Evolutionary conservation across 1,140 invertebrate species (phyloP).

Genomic region (Lordiphosa clarofinis): DNA sequence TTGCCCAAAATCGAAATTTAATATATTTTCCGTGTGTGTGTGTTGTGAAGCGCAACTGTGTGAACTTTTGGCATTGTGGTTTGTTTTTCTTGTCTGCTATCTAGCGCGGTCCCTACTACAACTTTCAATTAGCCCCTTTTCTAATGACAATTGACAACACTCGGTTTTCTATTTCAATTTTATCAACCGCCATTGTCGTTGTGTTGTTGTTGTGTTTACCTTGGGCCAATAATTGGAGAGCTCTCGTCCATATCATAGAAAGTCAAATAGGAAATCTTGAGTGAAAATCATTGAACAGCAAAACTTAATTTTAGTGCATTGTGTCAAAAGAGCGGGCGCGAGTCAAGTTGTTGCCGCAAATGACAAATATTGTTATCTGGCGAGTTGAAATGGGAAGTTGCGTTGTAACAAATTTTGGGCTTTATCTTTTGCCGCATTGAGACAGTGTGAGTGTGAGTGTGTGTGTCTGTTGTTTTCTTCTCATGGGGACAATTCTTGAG

Average conservation of each 20-base stretch:
- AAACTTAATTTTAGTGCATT: slow-evolving; percentile 69
- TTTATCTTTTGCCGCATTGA: slow-evolving; percentile 43
- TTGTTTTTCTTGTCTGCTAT: slow-evolving; percentile 16
- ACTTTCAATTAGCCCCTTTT: slow-evolving; percentile 63
- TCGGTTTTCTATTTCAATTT: slow-evolving; percentile 12
- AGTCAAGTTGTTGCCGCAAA: slow-evolving; percentile 18
- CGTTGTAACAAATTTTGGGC: slow-evolving; percentile 9
- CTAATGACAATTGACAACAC: slow-evolving; percentile 65
- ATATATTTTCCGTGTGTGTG: slow-evolving; percentile 55
- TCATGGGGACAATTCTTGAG: slow-evolving; percentile 44
- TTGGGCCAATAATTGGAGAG: slow-evolving; percentile 48
- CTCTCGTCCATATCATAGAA: slow-evolving; percentile 32
- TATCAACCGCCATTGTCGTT: slow-evolving; percentile 42
- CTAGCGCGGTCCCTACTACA: slow-evolving; percentile 30
- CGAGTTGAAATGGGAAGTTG: background rate
- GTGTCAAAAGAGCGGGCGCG: slow-evolving; percentile 13
- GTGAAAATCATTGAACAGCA: slow-evolving; percentile 47
- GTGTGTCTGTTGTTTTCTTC: slow-evolving; percentile 20
- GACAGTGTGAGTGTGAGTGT: no score
- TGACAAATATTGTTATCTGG: slow-evolving; percentile 63
- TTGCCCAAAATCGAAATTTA: slow-evolving; percentile 70
- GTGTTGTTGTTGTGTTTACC: slow-evolving; percentile 26
- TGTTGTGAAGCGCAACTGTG: slow-evolving; percentile 52
- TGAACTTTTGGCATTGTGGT: slow-evolving; percentile 38
- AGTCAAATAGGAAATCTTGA: slow-evolving; percentile 57